phyloP scores from a whole-genome alignment of 2,797 vertebrate species.

The Hippopotamyrus pictus region DNA sequence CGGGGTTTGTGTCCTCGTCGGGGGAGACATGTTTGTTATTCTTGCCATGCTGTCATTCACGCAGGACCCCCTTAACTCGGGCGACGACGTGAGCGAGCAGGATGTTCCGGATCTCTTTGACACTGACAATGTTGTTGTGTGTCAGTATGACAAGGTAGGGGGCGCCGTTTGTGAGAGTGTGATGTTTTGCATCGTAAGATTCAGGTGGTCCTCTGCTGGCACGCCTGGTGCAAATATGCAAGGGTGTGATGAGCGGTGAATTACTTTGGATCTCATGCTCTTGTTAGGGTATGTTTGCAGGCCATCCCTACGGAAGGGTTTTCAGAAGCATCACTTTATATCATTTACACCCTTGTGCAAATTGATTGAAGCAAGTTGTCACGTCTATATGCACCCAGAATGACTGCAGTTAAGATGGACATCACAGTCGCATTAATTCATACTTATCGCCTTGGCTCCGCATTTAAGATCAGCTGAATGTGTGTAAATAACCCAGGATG shows the following conservation, averaged over 20 bases:
- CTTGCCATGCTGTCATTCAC: constrained; percentile 11
- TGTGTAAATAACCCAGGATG: neutral
- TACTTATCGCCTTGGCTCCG: neutral
- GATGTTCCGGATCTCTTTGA: constrained; percentile 92
- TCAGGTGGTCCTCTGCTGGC: neutral
- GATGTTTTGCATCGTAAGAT: neutral
- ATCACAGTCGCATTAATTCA: neutral
- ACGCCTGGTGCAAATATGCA: neutral
- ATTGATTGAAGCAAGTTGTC: neutral
- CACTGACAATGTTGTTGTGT: constrained; percentile 90
- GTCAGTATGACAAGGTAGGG: constrained; percentile 92
- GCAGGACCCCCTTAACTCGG: constrained; percentile 95
- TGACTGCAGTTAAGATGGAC: neutral
- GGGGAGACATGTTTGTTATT: neutral
- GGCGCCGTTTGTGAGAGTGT: neutral
- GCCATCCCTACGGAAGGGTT: neutral
- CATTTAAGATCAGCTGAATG: neutral
- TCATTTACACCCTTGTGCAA: neutral
- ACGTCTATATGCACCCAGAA: neutral
- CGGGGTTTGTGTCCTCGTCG: neutral
- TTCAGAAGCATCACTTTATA: neutral
- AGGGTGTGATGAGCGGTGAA: neutral
- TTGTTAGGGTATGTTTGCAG: neutral
- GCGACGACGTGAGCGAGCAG: constrained; percentile 90
- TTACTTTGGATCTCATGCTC: neutral